Base-by-base conservation (phyloP, 2,797 vertebrate genomes). In the Diplodus sargus region DNA sequence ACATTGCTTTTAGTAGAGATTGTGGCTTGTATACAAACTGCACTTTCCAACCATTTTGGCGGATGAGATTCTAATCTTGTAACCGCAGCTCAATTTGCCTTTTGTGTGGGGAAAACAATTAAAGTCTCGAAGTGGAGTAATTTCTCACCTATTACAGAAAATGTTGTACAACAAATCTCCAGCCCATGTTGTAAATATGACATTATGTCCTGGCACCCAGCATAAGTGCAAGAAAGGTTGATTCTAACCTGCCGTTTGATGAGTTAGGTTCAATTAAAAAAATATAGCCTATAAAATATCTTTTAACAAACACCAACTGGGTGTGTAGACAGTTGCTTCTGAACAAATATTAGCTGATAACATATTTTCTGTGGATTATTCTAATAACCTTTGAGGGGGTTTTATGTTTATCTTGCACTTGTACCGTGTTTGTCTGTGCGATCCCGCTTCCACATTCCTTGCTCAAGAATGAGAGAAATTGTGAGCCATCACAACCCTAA, bases 161-260 rank as follows among this genome's bases (percentile, higher is more conserved):
- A 65, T 48, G 9, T 56, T 30, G 18, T 8, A 28, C 48, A 25
- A n/a, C 64, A 78, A 65, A 58, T 25, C 59, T 48, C 22, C 8
- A 53, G 23, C 34, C 52, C 49, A 51, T 16, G 28, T 20, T 62
- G 7, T 17, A 58, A 58, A 11, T 7, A 48, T 16, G 17, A 65
- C 23, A 20, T 17, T 0, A 62, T 25, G 16, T 23, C 2, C 18
- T 45, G 5, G 22, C 20, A 45, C 5, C 16, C 5, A 60, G 28
- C 34, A 9, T 39, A 39, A 39, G 18, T 49, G n/a, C 5, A 42
- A 48, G 43, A 65, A 30, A 52, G 22, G 3, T n/a, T 16, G 7
- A 61, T 28, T 13, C 23, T 28, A 15, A 25, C 39, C 9, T 28
- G 25, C 11, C 16, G 42, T 58, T 49, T 58, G 43, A 48, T 51